Percentiles rank a stretch among this genome's conserved stretches.
Evolutionary conservation across 1,140 invertebrate species (phyloP).

Genomic region (Heliconius himera): DNA sequence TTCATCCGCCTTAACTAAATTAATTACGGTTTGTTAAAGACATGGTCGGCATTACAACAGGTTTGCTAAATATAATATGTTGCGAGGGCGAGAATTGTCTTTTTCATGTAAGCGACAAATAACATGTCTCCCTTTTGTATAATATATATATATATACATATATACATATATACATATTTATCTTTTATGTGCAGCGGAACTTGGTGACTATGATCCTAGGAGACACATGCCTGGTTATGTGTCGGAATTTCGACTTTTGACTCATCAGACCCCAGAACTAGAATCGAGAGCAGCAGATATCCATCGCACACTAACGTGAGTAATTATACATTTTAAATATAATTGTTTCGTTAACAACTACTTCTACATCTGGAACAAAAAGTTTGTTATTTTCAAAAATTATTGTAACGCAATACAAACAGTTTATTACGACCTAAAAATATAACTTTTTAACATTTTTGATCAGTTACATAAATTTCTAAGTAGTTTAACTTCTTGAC

Average conservation of each 20-base stretch:
- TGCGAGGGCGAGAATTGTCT: constrained; percentile 6
- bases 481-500: no score
- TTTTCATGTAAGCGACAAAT: neutral
- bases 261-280: constrained; percentile 95
- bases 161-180: no score
- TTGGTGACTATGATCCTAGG: constrained; percentile 97
- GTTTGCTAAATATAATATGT: constrained; percentile 26
- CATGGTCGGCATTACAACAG: constrained; percentile 37
- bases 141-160: no score
- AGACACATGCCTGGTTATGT: constrained; percentile 95
- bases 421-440: no score
- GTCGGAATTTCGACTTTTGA: constrained; percentile 97
- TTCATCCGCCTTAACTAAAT: constrained; percentile 46
- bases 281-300: constrained; percentile 94
- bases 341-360: no score
- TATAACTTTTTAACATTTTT: no score
- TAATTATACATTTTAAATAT: constrained; percentile 4
- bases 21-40: constrained; percentile 48
- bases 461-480: no score
- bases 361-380: no score
- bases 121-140: neutral
- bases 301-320: constrained; percentile 92
- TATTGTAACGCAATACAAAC: no score
- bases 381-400: no score
- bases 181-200: constrained; percentile 89